Evolutionary conservation across 1,140 invertebrate genomes (phyloP), one percentile per base, ranked within the genome.

Genomic region (Zaprionus africanus): DNA sequence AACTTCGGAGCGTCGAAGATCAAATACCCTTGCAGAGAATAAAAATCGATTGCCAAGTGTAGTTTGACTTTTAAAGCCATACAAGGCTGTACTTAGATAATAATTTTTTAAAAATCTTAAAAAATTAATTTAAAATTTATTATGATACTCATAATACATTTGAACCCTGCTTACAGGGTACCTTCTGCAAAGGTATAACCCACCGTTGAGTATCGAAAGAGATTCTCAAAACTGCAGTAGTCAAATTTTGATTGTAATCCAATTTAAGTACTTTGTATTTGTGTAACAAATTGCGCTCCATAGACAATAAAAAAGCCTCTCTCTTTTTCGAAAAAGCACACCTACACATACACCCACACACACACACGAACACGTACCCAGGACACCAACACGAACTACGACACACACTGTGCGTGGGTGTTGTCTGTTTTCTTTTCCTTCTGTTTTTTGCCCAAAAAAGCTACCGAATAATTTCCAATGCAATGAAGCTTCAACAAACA

Each of bases 381-480:
- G 34, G 41, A 28, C 31, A 34, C 66, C 26, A 17, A 59, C 49
- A 68, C 19, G 49, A 31, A 56, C 54, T 12, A 7, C 63, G 4
- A 64, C 34, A 60, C 34, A 59, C 46, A 46, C 36, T 36, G 31
- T 41, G 46, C 61, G 59, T 43, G 17, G 54, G 63, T 75, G 65
- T 75, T 78, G 46, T 75, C 75, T 74, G 41, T 51, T 62, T 54
- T 28, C n/a, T 38, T 31, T 71, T 59, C 60, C 38, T 22, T 78
- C 38, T 53, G 64, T 51, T 69, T 38, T 38, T 64, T 22, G 22
- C 12, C 36, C 34, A 26, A 71, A 76, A 76, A 76, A 59, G 73
- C 82, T 83, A 81, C 74, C 85, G 85, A 88, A 88, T 81, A 70
- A 90, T 88, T 79, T 88, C 84, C 84, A 88, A 90, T 90, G 84